Conservation (phyloP, 2,113 vertebrate species). For the Phylloscopus whistleri region DNA sequence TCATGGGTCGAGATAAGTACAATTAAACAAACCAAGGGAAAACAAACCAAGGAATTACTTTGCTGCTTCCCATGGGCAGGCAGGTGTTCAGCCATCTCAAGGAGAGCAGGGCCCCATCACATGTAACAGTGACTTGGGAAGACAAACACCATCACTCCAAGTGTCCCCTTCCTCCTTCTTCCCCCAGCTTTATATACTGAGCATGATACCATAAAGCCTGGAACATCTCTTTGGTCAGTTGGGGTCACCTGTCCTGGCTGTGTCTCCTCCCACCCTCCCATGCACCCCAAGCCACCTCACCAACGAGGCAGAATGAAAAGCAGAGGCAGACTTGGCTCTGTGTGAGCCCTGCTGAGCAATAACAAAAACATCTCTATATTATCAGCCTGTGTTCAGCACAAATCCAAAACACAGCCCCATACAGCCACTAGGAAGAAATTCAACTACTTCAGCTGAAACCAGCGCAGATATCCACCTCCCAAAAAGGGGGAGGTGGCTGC, state of each 20-base stretch:
- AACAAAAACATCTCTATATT: neutral
- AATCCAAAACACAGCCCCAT: neutral
- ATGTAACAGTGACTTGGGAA: neutral
- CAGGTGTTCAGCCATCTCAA: neutral
- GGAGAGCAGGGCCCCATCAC: neutral
- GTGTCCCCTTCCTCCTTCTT: neutral
- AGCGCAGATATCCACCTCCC: neutral
- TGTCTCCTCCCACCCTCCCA: neutral
- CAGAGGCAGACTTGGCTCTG: neutral
- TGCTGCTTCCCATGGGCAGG: neutral
- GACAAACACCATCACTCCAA: neutral
- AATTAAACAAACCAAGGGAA: neutral
- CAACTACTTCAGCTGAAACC: neutral
- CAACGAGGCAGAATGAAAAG: fast-evolving
- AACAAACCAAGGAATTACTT: neutral
- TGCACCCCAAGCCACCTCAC: neutral
- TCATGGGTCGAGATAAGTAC: neutral
- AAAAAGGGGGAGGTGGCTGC: neutral
- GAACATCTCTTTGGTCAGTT: neutral
- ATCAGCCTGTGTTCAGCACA: neutral
- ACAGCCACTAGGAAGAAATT: neutral
- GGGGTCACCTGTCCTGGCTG: neutral
- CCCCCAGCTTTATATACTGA: fast-evolving
- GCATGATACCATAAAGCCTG: fast-evolving
- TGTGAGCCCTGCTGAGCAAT: neutral